phyloP scores from a whole-genome alignment of 2,113 vertebrate species.

The Circaetus cinerascens region DNA sequence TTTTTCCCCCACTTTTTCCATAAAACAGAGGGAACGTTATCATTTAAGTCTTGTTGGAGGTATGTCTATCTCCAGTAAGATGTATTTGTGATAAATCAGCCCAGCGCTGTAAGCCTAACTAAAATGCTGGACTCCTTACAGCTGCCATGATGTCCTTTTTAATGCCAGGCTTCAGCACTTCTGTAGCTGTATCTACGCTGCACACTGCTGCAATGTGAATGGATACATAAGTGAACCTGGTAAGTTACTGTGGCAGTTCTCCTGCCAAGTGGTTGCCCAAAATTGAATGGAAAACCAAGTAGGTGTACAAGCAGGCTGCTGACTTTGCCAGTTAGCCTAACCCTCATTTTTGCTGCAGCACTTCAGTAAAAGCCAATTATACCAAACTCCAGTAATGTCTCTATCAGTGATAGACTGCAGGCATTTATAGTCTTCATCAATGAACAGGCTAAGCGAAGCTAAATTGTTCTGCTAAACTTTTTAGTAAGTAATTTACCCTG shows the following conservation, averaged over 20 bases:
- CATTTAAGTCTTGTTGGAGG: neutral
- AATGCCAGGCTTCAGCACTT: neutral
- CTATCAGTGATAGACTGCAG: neutral
- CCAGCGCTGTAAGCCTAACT: neutral
- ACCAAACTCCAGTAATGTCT: neutral
- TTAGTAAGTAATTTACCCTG: conserved; percentile 24
- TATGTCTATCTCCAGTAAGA: neutral
- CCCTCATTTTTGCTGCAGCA: neutral
- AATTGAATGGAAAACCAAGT: neutral
- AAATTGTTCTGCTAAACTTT: conserved; percentile 27
- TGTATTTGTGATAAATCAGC: neutral
- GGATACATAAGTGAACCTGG: neutral
- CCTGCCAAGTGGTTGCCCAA: neutral
- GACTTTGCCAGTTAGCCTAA: neutral
- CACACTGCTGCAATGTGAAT: neutral
- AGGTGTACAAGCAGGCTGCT: neutral
- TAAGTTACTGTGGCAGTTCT: neutral
- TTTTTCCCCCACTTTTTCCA: neutral
- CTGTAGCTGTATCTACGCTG: neutral
- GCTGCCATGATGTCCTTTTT: neutral
- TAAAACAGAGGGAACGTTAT: neutral
- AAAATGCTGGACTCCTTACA: neutral
- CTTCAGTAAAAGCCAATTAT: neutral
- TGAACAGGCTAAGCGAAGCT: neutral
- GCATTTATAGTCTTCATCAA: neutral